phyloP scores from a whole-genome alignment of 2,888 invertebrate genomes.

The Sarcophaga subvicina region DNA sequence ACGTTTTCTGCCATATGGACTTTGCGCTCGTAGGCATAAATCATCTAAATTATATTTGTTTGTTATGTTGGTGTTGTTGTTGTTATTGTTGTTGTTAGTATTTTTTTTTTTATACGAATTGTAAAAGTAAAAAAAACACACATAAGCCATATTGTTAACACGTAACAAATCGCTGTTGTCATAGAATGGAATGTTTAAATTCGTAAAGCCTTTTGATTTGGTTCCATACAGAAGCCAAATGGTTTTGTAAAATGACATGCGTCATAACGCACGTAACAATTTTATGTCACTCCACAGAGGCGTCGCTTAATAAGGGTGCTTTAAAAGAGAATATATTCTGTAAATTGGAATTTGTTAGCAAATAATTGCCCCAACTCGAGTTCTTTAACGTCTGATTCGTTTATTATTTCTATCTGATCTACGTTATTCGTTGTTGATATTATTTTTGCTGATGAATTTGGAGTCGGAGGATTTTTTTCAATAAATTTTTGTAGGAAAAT shows the following conservation, averaged over 20 bases:
- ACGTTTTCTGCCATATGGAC: slow-evolving; percentile 47
- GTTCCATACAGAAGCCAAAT: slow-evolving; percentile 51
- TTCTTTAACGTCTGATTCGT: no score
- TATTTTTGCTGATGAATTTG: no score
- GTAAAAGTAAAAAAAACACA: slow-evolving; percentile 19
- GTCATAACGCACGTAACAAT: slow-evolving; percentile 52
- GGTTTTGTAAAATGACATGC: slow-evolving; percentile 61
- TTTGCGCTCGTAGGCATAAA: slow-evolving; percentile 63
- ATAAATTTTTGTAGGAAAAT: no score
- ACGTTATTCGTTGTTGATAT: no score
- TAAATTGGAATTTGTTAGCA: no score
- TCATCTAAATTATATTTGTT: slow-evolving; percentile 43
- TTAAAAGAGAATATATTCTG: not conserved
- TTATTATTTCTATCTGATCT: no score
- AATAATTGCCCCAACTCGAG: no score
- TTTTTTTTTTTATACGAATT: not conserved
- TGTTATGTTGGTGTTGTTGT: no score
- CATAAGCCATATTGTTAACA: slow-evolving; percentile 62
- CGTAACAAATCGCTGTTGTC: slow-evolving; percentile 58
- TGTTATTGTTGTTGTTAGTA: not conserved
- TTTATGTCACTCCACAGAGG: slow-evolving; percentile 30
- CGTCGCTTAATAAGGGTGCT: not conserved
- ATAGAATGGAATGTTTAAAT: slow-evolving; percentile 55
- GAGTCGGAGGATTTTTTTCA: no score
- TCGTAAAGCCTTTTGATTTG: slow-evolving; percentile 47